phyloP scores from a whole-genome alignment of 2,113 vertebrate species.

The Lepus americanus region DNA sequence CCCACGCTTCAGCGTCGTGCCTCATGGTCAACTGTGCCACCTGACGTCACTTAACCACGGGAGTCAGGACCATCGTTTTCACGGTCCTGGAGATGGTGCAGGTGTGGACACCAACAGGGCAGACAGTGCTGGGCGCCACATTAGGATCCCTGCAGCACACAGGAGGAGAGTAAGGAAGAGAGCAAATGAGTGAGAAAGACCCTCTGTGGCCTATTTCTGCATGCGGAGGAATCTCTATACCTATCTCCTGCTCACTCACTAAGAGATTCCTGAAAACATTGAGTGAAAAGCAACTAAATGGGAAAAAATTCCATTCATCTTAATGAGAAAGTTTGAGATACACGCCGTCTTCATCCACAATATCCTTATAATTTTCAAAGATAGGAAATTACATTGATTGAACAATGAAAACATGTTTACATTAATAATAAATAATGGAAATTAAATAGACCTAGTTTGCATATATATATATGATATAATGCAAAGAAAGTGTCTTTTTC shows the following conservation, averaged over 20 bases:
- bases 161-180: background rate
- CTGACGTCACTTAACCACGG: background rate
- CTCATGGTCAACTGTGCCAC: background rate
- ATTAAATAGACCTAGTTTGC: background rate
- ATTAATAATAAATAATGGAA: background rate
- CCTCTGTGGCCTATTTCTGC: background rate
- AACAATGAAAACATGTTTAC: constrained; percentile 46
- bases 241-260: background rate
- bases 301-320: background rate
- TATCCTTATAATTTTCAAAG: constrained; percentile 13
- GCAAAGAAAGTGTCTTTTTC: background rate
- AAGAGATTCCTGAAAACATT: constrained; percentile 34
- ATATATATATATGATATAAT: background rate
- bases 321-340: constrained; percentile 29
- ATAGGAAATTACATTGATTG: background rate
- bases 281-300: constrained; percentile 48
- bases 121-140: background rate
- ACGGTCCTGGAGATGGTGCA: background rate
- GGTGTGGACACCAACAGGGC: background rate
- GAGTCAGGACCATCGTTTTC: background rate
- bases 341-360: background rate
- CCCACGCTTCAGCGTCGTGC: background rate
- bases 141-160: background rate
- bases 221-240: background rate
- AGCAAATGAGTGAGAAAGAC: background rate